Conservation (phyloP, 2,888 invertebrate genomes). For the Linnaemya tessellans region DNA sequence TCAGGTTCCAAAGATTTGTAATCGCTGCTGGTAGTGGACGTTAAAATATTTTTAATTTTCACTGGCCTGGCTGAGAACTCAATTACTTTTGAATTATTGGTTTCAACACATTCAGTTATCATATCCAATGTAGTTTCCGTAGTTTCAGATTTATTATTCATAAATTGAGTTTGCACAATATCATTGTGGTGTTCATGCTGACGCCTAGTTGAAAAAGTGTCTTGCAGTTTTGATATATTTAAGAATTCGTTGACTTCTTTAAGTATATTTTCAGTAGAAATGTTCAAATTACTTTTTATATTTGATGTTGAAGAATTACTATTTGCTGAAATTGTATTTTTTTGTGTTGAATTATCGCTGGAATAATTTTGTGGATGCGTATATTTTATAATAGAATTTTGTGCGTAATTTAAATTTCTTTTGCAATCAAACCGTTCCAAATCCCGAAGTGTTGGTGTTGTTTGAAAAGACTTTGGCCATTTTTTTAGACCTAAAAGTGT, state of each 20-base stretch:
- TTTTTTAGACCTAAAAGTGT: conserved; percentile 46
- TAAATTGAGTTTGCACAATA: not conserved
- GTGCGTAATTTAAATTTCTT: not conserved
- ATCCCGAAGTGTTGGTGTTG: not conserved
- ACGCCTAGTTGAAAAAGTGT: not conserved
- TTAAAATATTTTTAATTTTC: not conserved
- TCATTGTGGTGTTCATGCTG: not conserved
- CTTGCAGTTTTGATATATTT: conserved; percentile 4
- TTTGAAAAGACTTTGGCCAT: conserved; percentile 49
- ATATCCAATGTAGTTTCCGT: not conserved
- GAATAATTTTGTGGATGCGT: not conserved
- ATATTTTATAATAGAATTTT: conserved; percentile 1
- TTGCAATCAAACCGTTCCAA: not conserved
- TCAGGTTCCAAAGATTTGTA: not conserved
- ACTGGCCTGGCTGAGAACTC: conserved; percentile 11
- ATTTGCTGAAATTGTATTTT: not conserved
- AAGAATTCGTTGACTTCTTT: not conserved
- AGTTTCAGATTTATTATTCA: not conserved
- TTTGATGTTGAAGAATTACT: not conserved
- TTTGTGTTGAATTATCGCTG: not conserved
- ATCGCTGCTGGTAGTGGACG: not conserved
- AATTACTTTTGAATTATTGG: not conserved
- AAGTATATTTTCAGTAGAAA: not conserved
- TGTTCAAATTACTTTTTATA: not conserved
- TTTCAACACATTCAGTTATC: not conserved